Percentiles rank a stretch among this genome's conserved stretches.
phyloP scores from a whole-genome alignment of 2,797 vertebrate species.

The Acipenser oxyrinchus region DNA sequence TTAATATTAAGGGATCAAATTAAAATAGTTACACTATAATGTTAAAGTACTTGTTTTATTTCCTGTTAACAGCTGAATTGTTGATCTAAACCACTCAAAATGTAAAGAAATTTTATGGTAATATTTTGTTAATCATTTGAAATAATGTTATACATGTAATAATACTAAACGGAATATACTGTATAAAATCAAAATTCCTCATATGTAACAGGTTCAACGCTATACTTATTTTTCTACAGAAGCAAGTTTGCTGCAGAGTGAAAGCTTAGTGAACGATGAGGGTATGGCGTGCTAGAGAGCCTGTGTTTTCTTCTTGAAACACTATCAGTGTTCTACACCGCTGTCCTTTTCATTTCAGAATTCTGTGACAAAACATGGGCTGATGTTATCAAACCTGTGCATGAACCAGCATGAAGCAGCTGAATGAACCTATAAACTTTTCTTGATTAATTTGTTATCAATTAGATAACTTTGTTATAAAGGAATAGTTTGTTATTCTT shows the following conservation, averaged over 20 bases:
- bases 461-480: neutral
- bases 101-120: too few relatives aligned
- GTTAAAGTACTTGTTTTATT: too few relatives aligned
- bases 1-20: too few relatives aligned
- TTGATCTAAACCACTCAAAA: too few relatives aligned
- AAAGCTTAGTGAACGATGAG: constrained; percentile 14
- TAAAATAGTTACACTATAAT: too few relatives aligned
- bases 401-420: constrained; percentile 1
- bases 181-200: too few relatives aligned
- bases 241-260: constrained; percentile 18
- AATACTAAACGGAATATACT: too few relatives aligned
- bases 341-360: constrained; percentile 12
- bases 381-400: constrained; percentile 10
- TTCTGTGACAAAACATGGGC: constrained; percentile 15
- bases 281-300: constrained; percentile 9
- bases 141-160: too few relatives aligned
- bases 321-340: constrained; percentile 11
- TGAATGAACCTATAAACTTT: constrained; percentile 17
- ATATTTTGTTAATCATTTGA: too few relatives aligned
- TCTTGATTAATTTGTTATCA: constrained; percentile 13
- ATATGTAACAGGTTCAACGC: too few relatives aligned
- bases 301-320: constrained; percentile 13
- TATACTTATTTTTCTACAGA: too few relatives aligned
- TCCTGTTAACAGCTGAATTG: too few relatives aligned
- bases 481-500: constrained; percentile 18